Conservation (phyloP, 1,140 invertebrate species). For the Trinorchestia longiramus region DNA sequence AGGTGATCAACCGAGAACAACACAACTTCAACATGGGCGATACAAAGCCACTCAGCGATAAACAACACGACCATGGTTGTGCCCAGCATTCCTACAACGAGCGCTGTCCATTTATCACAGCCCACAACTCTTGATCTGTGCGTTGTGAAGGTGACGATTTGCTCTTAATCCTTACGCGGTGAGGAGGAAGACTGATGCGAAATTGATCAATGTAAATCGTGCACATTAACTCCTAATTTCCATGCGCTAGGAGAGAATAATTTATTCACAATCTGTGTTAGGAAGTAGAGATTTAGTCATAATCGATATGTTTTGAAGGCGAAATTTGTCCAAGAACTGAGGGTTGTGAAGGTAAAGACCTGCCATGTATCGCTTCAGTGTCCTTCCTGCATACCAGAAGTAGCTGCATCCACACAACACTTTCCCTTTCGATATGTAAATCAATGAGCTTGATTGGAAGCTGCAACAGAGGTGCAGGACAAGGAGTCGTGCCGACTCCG, state of each 20-base stretch:
- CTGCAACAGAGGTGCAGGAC: slow-evolving; percentile 3
- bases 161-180: neutral
- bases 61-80: neutral
- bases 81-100: neutral
- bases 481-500: neutral
- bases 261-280: neutral
- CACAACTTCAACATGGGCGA: neutral
- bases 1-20: neutral
- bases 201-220: neutral
- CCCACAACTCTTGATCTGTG: neutral
- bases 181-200: neutral
- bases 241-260: neutral
- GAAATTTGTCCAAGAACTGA: neutral
- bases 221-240: neutral
- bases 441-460: slow-evolving; percentile 39
- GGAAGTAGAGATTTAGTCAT: neutral
- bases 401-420: slow-evolving; percentile 3
- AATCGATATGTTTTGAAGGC: neutral
- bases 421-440: slow-evolving; percentile 51
- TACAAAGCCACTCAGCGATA: neutral
- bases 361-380: neutral
- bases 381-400: neutral
- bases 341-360: neutral
- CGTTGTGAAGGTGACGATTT: neutral
- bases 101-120: neutral